These are phyloP conservation scores for Euphydryas editha DNA, from an alignment of 2,888 invertebrate genomes.

Conservation along the genomic window DNA sequence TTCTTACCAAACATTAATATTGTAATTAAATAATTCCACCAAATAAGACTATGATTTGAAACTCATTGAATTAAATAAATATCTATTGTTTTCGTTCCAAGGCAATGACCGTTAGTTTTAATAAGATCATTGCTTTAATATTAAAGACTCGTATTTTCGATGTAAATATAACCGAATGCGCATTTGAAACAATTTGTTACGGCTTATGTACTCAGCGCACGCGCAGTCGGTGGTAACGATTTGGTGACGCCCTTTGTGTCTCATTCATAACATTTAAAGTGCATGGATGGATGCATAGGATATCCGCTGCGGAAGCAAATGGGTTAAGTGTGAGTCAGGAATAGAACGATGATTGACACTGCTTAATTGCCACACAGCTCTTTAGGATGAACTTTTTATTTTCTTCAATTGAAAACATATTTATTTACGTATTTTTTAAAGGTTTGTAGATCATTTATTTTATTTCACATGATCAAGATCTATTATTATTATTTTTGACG, in stretches of 20 bases:
- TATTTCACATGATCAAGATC: no score
- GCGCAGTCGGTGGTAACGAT: slow-evolving; percentile 68
- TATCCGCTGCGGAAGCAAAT: slow-evolving; percentile 60
- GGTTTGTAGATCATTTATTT: no score
- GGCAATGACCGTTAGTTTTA: slow-evolving; percentile 34
- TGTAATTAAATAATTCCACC: slow-evolving; percentile 9
- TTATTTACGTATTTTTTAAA: no score
- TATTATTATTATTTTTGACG: no score
- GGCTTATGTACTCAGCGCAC: slow-evolving; percentile 70
- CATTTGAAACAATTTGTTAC: slow-evolving; percentile 59
- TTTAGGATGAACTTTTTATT: not conserved
- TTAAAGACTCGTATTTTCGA: slow-evolving; percentile 27
- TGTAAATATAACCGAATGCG: slow-evolving; percentile 33
- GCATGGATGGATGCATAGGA: slow-evolving; percentile 56
- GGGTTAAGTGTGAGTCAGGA: slow-evolving; percentile 43
- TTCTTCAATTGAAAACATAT: no score
- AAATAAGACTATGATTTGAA: not conserved
- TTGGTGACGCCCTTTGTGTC: slow-evolving; percentile 68
- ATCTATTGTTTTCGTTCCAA: slow-evolving; percentile 28
- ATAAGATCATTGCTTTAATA: slow-evolving; percentile 32
- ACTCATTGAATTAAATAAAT: slow-evolving; percentile 31
- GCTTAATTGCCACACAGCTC: slow-evolving; percentile 42
- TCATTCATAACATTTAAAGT: slow-evolving; percentile 55
- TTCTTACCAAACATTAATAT: not conserved
- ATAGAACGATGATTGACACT: slow-evolving; percentile 32